Base-by-base conservation (phyloP, 2,113 vertebrate genomes). In the Fulica atra region DNA sequence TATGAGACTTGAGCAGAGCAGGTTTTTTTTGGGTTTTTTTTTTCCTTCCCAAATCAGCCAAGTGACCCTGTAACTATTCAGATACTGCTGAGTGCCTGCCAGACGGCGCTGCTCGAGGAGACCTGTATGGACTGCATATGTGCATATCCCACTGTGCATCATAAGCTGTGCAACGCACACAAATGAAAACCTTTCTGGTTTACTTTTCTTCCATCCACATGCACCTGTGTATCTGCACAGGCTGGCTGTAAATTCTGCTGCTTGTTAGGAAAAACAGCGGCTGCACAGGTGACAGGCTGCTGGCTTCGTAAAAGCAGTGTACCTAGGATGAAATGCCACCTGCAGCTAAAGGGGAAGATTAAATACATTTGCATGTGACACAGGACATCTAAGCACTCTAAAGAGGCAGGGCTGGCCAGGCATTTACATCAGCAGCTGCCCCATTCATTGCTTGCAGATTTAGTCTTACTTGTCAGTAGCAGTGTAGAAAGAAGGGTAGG, bases 361-460 rank as follows among this genome's bases (percentile, higher is more conserved):
- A 90, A 38, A 18, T 4, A 13, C 6, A 16, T 94, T 50, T 83
- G 7, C 35, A 13, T 38, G 31, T 44, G 6, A 33, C 2, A 2
- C 31, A 40, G 25, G 60, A 24, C 24, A 51, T 19, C 25, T 65
- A 59, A 44, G 31, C 31, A 24, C 14, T 14, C 61, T 66, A 46
- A 66, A 84, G 21, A 63, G 5, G 29, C 10, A 3, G 13, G 35
- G 25, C 35, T 87, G 33, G 14, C 44, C 23, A 70, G 61, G 10
- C 31, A 46, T 23, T 44, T 78, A 20, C 0, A 20, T 65, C 8
- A 20, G 6, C 2, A 2, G 1, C 5, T 51, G 10, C 40, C 77
- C 33, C 24, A 38, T 68, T 72, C 17, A 61, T n/a, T 48, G 61
- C 12, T n/a, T 61, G 19, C 6, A 53, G 36, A 23, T 81, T 61